phyloP scores from a whole-genome alignment of 2,797 vertebrate genomes.

The Myoxocephalus aenaeus region DNA sequence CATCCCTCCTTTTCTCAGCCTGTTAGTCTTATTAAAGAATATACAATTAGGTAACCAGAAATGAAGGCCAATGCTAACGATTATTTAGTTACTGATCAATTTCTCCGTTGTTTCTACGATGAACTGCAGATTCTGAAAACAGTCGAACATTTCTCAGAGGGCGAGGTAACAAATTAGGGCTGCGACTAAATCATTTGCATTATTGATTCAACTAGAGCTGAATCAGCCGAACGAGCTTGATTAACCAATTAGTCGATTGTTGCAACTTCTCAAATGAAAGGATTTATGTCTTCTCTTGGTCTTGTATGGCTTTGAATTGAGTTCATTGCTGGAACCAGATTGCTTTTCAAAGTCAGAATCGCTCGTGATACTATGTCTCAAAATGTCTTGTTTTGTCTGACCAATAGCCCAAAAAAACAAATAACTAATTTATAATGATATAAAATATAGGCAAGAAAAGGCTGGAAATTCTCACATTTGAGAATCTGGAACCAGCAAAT shows the following conservation, averaged over 20 bases:
- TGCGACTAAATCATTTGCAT: background rate
- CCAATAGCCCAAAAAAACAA: too few species aligned
- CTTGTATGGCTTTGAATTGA: background rate
- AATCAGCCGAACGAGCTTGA: background rate
- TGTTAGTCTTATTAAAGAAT: background rate
- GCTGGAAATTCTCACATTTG: background rate
- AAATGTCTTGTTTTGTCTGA: too few species aligned
- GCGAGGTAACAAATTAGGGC: background rate
- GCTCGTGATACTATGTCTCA: too few species aligned
- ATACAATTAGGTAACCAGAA: background rate
- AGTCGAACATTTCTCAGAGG: background rate
- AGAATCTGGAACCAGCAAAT: background rate
- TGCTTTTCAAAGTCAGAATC: background rate
- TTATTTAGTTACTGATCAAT: background rate
- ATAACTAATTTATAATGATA: background rate
- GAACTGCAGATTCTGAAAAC: background rate
- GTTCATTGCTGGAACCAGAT: background rate
- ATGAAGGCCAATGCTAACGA: background rate
- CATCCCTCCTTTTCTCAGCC: background rate
- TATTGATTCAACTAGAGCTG: background rate
- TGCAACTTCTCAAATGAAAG: background rate
- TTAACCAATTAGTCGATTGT: background rate
- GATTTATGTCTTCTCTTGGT: background rate
- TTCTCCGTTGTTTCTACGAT: background rate
- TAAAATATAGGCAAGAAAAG: background rate